These are phyloP conservation scores for Caranx melampygus DNA, from an alignment of 2,113 vertebrate species.

Conservation along the genomic window DNA sequence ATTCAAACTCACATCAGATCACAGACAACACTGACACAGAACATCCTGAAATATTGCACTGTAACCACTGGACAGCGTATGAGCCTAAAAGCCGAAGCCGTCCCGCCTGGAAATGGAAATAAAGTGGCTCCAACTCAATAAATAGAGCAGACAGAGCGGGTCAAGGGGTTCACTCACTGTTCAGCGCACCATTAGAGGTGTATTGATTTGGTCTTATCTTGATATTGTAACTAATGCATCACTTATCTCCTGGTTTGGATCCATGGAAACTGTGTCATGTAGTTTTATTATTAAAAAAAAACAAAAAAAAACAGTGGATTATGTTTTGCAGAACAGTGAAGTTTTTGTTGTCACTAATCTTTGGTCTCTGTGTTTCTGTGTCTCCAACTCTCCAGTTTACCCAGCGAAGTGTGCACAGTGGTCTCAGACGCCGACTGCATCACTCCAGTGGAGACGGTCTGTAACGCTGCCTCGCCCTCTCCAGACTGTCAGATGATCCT, in stretches of 20 bases:
- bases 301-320: no score
- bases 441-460: conserved; percentile 84
- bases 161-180: neutral
- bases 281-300: neutral
- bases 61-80: neutral
- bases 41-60: neutral
- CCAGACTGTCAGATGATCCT: conserved; percentile 91
- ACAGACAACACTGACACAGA: neutral
- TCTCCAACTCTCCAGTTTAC: conserved; percentile 81
- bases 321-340: neutral
- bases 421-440: conserved; percentile 90
- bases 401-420: conserved; percentile 91
- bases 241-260: neutral
- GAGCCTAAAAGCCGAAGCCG: neutral
- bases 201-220: conserved; percentile 8
- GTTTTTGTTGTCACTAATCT: neutral
- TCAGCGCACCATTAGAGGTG: neutral
- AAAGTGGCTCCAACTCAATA: neutral
- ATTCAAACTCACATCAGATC: neutral
- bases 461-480: conserved; percentile 84
- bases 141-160: neutral
- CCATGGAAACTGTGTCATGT: neutral
- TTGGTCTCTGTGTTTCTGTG: neutral
- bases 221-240: neutral
- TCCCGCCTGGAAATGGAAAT: neutral